Evolutionary conservation across 2,797 vertebrate species (phyloP), one percentile per base, ranked within the genome.

Genomic region (Enteromius viviparus): DNA sequence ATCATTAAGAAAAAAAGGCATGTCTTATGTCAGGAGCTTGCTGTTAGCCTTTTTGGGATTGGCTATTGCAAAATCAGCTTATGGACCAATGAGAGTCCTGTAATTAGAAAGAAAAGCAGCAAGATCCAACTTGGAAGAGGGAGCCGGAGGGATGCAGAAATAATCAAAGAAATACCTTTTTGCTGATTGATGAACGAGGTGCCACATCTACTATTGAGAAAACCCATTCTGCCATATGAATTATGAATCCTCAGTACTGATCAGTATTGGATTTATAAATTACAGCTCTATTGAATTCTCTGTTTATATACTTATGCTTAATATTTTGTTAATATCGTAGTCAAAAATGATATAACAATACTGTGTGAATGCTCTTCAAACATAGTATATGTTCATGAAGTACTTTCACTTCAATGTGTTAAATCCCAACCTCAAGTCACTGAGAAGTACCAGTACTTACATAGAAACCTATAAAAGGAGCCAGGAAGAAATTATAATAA

Each of bases 1-100:
- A 92, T 93, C 91, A 93, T 95, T 94, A 95, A 94, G 94, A 91
- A 79, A 87, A 91, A 93, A 91, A 90, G 84, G 90, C 89, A 91
- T 89, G 91, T 91, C 89, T 72, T 87, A 84, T 37, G 76, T 82
- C 86, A 89, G 80, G 12, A 19, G 66, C 85, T 81, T 89, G 87
- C 90, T 93, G 93, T 87, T 90, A 85, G 87, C 60, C 37, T 55
- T 87, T 82, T 85, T 72, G 37, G 88, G 94, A 95, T 95, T 95
- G 94, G 95, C 89, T 93, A 87, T 88, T 83, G 81, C 21, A 6
- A 83, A 68, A 81, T 81, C 84, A 60, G 64, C 82, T 70, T 26
- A 87, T 66, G 86, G 74, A 87, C 93, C 94, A 95, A 94, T 93
- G 60, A 88, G 85, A 85, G 69, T 90, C 91, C 91, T 93, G 88